Conservation (phyloP, 2,113 vertebrate species). For the Numida meleagris region DNA sequence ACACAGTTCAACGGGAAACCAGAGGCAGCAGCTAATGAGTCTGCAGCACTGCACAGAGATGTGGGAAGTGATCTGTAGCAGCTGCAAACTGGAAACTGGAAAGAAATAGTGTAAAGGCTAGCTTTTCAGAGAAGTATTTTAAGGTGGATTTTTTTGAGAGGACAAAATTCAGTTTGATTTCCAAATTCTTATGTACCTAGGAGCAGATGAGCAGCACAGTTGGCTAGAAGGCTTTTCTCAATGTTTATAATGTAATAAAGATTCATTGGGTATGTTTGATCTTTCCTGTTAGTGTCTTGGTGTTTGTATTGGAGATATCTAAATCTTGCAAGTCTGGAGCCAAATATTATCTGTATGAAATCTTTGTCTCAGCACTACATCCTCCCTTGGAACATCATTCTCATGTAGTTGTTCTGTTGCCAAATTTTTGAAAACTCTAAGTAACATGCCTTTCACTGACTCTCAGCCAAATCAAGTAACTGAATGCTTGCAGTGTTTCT, state of each 20-base stretch:
- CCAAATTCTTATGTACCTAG: neutral
- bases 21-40: neutral
- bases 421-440: slow-evolving; percentile 68
- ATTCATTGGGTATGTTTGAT: slow-evolving; percentile 57
- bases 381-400: slow-evolving; percentile 74
- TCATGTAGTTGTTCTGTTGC: slow-evolving; percentile 56
- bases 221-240: neutral
- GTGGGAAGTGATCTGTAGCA: neutral
- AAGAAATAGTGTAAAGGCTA: neutral
- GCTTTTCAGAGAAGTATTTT: neutral
- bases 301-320: slow-evolving; percentile 45
- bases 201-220: neutral
- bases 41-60: neutral
- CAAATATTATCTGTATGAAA: slow-evolving; percentile 70
- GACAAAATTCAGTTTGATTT: neutral
- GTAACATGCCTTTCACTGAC: slow-evolving; percentile 60
- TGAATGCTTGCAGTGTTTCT: slow-evolving; percentile 46
- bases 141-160: neutral
- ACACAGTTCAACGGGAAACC: neutral
- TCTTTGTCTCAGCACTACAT: slow-evolving; percentile 71
- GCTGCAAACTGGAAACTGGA: neutral
- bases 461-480: slow-evolving; percentile 57
- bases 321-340: slow-evolving; percentile 42
- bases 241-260: slow-evolving; percentile 69
- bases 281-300: slow-evolving; percentile 32